Conservation (phyloP, 2,113 vertebrate genomes). For the Siphamia tubifer region DNA sequence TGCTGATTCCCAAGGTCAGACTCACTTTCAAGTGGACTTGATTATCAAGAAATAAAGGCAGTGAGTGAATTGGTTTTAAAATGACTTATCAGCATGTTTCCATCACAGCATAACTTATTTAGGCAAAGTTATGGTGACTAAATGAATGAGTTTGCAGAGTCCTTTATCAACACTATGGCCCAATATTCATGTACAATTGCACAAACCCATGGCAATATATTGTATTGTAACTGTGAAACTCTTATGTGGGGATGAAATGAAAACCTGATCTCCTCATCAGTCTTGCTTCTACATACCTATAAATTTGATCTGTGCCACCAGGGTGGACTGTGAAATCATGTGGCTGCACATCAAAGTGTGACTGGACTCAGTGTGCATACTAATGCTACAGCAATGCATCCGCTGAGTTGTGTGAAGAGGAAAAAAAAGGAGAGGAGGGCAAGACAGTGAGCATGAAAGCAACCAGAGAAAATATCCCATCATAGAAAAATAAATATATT, state of each 20-base stretch:
- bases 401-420: slow-evolving; percentile 25
- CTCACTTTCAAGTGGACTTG: neutral
- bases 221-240: slow-evolving; percentile 43
- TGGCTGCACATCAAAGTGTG: slow-evolving; percentile 80
- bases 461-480: slow-evolving; percentile 44
- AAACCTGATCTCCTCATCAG: slow-evolving; percentile 70
- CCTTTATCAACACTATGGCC: slow-evolving; percentile 1
- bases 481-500: slow-evolving; percentile 49
- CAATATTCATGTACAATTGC: slow-evolving; percentile 2
- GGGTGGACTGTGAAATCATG: slow-evolving; percentile 80
- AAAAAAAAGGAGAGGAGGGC: neutral
- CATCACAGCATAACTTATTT: neutral
- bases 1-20: slow-evolving; percentile 46
- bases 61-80: neutral
- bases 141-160: slow-evolving; percentile 12
- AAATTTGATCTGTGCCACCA: slow-evolving; percentile 79
- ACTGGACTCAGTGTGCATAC: slow-evolving; percentile 72
- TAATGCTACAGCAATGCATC: slow-evolving; percentile 58
- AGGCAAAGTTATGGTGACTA: neutral
- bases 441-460: slow-evolving; percentile 14
- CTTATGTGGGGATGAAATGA: slow-evolving; percentile 63
- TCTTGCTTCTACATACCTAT: slow-evolving; percentile 70
- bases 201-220: slow-evolving; percentile 35
- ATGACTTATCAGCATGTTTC: neutral
- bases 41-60: neutral